These are phyloP conservation scores for Rhabdomys dilectus DNA, from an alignment of 2,113 vertebrate genomes.

Conservation along the genomic window DNA sequence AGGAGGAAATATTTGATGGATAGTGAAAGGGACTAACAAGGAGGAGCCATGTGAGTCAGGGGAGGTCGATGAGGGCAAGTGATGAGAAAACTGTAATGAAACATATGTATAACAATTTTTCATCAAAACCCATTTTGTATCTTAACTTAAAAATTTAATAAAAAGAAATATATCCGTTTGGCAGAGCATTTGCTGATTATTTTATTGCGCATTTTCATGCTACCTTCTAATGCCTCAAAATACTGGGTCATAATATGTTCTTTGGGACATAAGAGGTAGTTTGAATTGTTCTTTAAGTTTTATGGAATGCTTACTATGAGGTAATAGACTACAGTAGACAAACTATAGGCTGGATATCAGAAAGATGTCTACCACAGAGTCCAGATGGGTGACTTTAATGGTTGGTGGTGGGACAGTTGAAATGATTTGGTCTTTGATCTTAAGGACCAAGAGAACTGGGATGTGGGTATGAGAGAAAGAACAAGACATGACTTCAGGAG, in stretches of 20 bases:
- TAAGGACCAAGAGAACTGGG: not conserved
- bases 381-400: not conserved
- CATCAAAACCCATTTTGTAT: not conserved
- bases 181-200: not conserved
- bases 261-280: not conserved
- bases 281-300: not conserved
- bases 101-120: not conserved
- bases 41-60: not conserved
- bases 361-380: not conserved
- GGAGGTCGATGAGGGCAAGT: too few relatives aligned
- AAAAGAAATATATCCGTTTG: constrained; percentile 11
- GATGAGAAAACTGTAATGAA: not conserved
- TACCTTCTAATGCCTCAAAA: not conserved
- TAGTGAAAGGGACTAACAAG: not conserved
- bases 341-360: not conserved
- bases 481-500: not conserved
- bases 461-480: not conserved
- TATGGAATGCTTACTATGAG: not conserved
- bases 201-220: not conserved
- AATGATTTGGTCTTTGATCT: not conserved
- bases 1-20: not conserved
- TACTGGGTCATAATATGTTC: not conserved
- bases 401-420: not conserved
- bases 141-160: not conserved
- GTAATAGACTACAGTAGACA: not conserved